A percentile compares a stretch with the other conserved stretches of the same genome.
Evolutionary conservation across 1,140 invertebrate species (phyloP).

Genomic region (Megathymus violae): DNA sequence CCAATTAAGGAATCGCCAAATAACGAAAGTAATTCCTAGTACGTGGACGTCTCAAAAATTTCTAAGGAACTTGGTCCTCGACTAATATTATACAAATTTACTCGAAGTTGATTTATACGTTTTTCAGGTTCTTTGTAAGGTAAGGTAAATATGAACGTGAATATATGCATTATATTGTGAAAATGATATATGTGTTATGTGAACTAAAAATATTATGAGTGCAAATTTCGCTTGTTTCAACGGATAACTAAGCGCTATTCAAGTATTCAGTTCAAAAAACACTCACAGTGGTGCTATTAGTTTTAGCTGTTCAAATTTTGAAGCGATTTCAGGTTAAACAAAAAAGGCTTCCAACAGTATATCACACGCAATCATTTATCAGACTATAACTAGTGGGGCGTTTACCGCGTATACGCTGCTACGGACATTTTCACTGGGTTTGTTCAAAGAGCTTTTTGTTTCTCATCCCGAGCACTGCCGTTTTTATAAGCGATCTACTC

Average conservation of each 20-base stretch:
- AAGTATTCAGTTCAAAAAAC: neutral
- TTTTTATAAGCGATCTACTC: constrained; percentile 29
- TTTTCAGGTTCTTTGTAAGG: too few species aligned
- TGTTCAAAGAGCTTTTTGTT: constrained; percentile 35
- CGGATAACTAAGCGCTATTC: neutral
- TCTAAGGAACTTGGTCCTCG: too few species aligned
- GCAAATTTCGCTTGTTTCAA: too few species aligned
- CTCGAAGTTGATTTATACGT: too few species aligned
- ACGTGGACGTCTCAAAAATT: too few species aligned
- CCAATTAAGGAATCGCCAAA: too few species aligned
- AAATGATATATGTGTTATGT: too few species aligned
- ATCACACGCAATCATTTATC: constrained; percentile 72
- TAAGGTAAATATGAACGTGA: too few species aligned
- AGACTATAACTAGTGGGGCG: constrained; percentile 71
- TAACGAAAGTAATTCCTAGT: too few species aligned
- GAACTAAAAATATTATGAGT: too few species aligned
- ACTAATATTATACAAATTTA: too few species aligned
- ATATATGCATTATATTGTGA: too few species aligned
- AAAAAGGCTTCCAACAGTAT: constrained; percentile 59
- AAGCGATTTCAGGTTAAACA: constrained; percentile 35
- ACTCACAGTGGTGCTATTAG: constrained; percentile 6
- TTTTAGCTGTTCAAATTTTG: constrained; percentile 2
- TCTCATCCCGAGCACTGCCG: constrained; percentile 8
- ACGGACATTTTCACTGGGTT: constrained; percentile 61
- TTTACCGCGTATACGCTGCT: constrained; percentile 52